Percentiles rank a stretch among this genome's conserved stretches.
Evolutionary conservation across 2,797 vertebrate species (phyloP).

Genomic region (Pseudotriccus pelzelni): DNA sequence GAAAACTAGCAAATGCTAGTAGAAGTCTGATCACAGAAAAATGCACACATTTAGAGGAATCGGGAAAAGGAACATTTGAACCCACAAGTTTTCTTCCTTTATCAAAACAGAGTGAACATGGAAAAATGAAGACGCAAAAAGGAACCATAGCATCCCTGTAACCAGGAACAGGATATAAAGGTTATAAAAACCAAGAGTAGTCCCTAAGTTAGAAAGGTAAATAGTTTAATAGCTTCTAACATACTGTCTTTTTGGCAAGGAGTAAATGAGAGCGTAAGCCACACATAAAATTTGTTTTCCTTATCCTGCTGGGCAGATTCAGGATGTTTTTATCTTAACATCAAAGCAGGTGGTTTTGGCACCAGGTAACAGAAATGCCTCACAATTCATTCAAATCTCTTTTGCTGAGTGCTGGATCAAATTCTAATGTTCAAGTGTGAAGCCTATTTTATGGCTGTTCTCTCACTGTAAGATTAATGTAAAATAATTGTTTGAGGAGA

Average conservation of each 20-base stretch:
- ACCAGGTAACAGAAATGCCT: not conserved
- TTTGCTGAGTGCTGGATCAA: not conserved
- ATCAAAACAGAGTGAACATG: not conserved
- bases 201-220: not conserved
- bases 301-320: slow-evolving; percentile 1
- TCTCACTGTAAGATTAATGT: not conserved
- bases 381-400: not conserved
- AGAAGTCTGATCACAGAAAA: rapidly evolving
- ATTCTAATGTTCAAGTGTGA: not conserved
- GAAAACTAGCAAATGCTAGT: not conserved
- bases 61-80: not conserved
- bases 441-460: not conserved
- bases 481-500: not conserved
- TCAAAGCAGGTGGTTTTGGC: not conserved
- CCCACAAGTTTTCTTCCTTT: not conserved
- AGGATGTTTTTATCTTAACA: not conserved
- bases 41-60: not conserved
- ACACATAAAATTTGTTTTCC: not conserved
- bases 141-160: not conserved
- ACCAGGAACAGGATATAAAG: too few species aligned
- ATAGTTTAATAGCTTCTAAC: not conserved
- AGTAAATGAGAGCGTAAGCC: not conserved
- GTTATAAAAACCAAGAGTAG: not conserved
- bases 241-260: not conserved
- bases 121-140: not conserved